Evolutionary conservation across 2,888 invertebrate species (phyloP).

Genomic region (Automeris io): DNA sequence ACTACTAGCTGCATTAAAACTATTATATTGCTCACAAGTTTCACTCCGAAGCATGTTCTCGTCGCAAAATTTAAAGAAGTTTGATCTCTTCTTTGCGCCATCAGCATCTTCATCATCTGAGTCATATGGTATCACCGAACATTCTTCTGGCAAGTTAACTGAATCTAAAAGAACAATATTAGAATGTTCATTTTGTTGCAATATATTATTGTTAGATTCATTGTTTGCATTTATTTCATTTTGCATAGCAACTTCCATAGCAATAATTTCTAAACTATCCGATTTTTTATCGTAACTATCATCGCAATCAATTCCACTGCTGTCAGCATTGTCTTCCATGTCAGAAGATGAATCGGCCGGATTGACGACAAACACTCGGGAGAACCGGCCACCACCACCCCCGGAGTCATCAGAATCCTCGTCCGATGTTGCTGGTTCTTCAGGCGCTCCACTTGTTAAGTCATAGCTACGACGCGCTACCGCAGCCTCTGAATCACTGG

Average conservation of each 20-base stretch:
- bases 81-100: constrained; percentile 30
- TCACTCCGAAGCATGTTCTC: constrained; percentile 69
- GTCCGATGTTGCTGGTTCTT: constrained; percentile 66
- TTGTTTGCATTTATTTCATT: constrained; percentile 39
- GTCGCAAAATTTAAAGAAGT: constrained; percentile 55
- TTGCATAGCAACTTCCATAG: constrained; percentile 40
- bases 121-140: constrained; percentile 44
- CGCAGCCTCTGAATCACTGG: constrained; percentile 62
- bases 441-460: constrained; percentile 60
- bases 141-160: constrained; percentile 53
- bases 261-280: constrained; percentile 58
- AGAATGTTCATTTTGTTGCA: constrained; percentile 35
- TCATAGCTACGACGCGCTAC: constrained; percentile 64
- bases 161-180: constrained; percentile 55
- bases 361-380: constrained; percentile 83
- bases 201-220: constrained; percentile 33
- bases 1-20: constrained; percentile 59
- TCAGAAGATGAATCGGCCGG: constrained; percentile 79
- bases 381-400: constrained; percentile 76
- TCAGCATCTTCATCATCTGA: constrained; percentile 40
- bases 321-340: constrained; percentile 76
- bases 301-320: constrained; percentile 78
- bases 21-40: constrained; percentile 61
- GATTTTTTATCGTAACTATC: constrained; percentile 78
- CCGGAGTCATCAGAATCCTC: constrained; percentile 75